Evolutionary conservation across 2,888 invertebrate species (phyloP).

Genomic region (Lumbricus terrestris): DNA sequence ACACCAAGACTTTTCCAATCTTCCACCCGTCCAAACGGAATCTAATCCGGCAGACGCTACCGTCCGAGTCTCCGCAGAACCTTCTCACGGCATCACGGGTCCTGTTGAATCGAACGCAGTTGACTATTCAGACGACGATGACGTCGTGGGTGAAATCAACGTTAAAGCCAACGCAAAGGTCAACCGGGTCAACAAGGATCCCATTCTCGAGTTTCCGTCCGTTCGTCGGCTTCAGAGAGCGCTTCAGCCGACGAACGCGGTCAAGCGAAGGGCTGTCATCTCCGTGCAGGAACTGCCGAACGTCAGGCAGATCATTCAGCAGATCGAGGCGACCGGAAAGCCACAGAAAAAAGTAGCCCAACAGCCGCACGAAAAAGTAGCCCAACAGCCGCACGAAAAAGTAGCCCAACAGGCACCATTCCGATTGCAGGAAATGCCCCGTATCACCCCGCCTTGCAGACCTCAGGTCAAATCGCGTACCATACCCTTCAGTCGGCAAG

Average conservation of each 20-base stretch:
- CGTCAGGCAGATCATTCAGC: not conserved
- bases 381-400: not conserved
- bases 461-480: not conserved
- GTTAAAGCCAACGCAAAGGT: not conserved
- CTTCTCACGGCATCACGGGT: not conserved
- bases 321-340: not conserved
- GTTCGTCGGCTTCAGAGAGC: not conserved
- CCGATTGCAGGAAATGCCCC: not conserved
- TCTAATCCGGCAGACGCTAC: not conserved
- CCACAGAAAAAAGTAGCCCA: not conserved
- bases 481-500: not conserved
- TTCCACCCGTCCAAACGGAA: not conserved
- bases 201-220: not conserved
- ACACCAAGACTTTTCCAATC: not conserved
- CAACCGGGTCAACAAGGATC: not conserved
- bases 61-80: not conserved
- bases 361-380: too few species aligned
- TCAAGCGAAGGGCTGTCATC: not conserved
- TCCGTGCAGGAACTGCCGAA: conserved; percentile 4
- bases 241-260: not conserved
- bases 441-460: not conserved
- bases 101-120: not conserved
- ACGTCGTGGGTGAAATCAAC: not conserved
- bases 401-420: not conserved
- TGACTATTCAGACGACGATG: not conserved